Percentiles rank a stretch among this genome's conserved stretches.
Evolutionary conservation across 1,140 invertebrate species (phyloP).

Genomic region (Polypedilum vanderplanki): DNA sequence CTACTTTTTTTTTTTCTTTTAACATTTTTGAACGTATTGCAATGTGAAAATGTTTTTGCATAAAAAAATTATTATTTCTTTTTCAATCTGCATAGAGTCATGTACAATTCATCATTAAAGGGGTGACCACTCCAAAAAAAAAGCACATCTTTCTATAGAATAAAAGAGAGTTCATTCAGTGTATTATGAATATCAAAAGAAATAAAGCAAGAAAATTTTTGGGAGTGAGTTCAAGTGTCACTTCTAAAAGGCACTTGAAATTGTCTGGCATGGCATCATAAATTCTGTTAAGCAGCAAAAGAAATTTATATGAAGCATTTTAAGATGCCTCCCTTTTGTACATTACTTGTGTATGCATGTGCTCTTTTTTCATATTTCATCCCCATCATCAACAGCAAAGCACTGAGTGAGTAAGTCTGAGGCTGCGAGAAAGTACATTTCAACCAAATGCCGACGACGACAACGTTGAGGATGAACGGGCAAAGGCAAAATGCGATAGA

Average conservation of each 20-base stretch:
- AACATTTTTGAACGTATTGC: too few relatives aligned
- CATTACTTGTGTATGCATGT: too few relatives aligned
- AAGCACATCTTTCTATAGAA: neutral
- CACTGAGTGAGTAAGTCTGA: neutral
- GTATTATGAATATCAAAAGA: slow-evolving; percentile 14
- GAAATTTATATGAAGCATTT: neutral
- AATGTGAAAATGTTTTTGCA: too few relatives aligned
- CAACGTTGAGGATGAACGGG: neutral
- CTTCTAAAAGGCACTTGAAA: slow-evolving; percentile 23
- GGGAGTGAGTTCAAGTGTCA: slow-evolving; percentile 16
- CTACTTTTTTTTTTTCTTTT: too few relatives aligned
- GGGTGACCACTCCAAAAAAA: neutral
- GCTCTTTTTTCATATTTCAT: too few relatives aligned
- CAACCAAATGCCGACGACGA: neutral
- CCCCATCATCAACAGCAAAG: neutral
- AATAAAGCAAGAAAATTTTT: neutral
- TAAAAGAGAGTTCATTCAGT: neutral
- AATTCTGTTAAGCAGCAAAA: neutral
- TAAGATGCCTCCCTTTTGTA: slow-evolving; percentile 1
- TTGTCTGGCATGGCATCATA: slow-evolving; percentile 13
- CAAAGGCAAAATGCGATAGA: neutral
- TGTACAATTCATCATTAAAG: neutral
- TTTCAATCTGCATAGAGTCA: too few relatives aligned
- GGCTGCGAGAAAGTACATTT: neutral
- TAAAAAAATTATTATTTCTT: too few relatives aligned